Conservation (phyloP, 2,888 invertebrate species). For the Mantis religiosa region DNA sequence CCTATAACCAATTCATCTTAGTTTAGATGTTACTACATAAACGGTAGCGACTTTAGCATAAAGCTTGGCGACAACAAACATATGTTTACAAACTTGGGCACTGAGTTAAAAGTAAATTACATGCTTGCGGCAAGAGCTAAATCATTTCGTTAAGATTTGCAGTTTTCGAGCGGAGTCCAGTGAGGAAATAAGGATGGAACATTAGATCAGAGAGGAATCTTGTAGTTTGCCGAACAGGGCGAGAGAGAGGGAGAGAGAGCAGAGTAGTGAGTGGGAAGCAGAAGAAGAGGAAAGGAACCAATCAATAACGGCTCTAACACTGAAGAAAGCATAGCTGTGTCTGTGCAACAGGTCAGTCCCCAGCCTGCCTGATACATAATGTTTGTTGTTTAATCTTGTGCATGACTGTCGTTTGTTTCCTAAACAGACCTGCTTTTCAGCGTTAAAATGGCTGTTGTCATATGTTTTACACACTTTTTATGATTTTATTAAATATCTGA, state of each 20-base stretch:
- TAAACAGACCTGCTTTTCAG: no score
- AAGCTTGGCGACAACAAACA: not conserved
- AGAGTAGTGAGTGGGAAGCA: not conserved
- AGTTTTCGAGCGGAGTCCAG: no score
- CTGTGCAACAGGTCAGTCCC: not conserved
- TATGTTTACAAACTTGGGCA: not conserved
- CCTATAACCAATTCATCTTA: not conserved
- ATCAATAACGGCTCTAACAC: slow-evolving; percentile 2
- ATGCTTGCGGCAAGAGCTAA: not conserved
- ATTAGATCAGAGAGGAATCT: not conserved
- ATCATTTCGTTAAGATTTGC: not conserved
- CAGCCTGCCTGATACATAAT: not conserved
- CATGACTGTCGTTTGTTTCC: not conserved
- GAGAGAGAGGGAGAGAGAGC: not conserved
- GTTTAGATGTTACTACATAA: not conserved
- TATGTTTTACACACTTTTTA: no score
- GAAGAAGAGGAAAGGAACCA: not conserved
- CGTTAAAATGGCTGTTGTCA: no score
- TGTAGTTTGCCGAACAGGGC: not conserved
- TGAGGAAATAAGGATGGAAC: not conserved
- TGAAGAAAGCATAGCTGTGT: not conserved
- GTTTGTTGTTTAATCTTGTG: not conserved
- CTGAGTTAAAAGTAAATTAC: not conserved
- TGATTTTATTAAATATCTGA: no score
- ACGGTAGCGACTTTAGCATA: not conserved